Conservation (phyloP, 2,113 vertebrate genomes). For the Microtus oregoni region DNA sequence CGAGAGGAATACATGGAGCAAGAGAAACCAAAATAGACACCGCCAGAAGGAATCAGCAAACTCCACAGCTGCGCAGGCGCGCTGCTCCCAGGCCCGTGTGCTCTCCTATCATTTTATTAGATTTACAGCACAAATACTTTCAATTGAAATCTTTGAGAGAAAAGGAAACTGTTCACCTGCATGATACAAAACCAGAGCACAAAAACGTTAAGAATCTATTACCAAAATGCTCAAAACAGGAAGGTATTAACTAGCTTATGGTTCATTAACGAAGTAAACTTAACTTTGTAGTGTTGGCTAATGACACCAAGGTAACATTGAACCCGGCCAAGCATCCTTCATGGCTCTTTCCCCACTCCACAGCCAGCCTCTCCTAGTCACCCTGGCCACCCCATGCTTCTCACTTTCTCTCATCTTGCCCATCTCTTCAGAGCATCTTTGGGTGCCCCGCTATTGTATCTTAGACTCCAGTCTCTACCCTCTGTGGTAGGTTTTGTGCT, state of each 20-base stretch:
- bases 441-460: background rate
- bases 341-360: fast-evolving
- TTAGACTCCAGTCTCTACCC: background rate
- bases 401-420: background rate
- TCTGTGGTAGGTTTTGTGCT: too few species aligned
- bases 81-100: background rate
- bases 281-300: background rate
- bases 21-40: constrained; percentile 14
- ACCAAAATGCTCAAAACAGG: constrained; percentile 48
- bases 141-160: constrained; percentile 23
- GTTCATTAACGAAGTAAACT: constrained; percentile 45
- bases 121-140: constrained; percentile 29
- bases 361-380: background rate
- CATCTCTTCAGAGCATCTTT: background rate
- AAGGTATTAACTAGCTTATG: background rate
- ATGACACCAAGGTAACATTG: background rate
- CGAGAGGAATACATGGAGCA: background rate
- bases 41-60: background rate
- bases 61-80: background rate
- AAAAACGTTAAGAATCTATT: constrained; percentile 54
- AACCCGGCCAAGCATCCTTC: background rate
- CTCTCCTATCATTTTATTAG: background rate
- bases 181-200: constrained; percentile 41
- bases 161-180: background rate
- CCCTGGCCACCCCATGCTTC: background rate